Percentiles rank a stretch among this genome's conserved stretches.
phyloP scores from a whole-genome alignment of 1,140 invertebrate species.

The Riptortus pedestris region DNA sequence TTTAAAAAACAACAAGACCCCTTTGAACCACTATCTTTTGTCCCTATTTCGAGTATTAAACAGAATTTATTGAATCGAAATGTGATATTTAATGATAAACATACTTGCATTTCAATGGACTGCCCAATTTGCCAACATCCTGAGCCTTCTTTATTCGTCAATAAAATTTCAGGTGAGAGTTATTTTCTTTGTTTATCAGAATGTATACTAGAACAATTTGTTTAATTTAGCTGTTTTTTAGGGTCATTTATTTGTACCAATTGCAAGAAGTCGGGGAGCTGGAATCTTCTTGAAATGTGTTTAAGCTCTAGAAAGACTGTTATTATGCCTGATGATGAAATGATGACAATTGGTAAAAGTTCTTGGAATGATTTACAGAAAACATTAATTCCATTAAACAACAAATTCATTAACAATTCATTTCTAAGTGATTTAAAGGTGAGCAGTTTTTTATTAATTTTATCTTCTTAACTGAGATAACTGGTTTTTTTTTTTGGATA shows the following conservation, averaged over 20 bases:
- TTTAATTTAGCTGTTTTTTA: background rate
- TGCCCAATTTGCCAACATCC: background rate
- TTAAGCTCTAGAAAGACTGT: background rate
- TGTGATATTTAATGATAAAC: slow-evolving; percentile 1
- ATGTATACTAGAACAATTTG: background rate
- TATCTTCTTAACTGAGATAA: no score
- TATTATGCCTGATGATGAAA: background rate
- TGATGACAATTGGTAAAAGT: background rate
- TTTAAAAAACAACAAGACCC: no score
- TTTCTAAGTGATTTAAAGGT: no score
- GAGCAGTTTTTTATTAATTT: no score
- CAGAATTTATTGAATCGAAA: slow-evolving; percentile 1
- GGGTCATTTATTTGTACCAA: slow-evolving; percentile 15
- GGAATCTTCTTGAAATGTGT: slow-evolving; percentile 5
- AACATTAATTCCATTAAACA: background rate
- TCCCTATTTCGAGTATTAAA: slow-evolving; percentile 13
- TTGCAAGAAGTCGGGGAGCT: slow-evolving; percentile 10
- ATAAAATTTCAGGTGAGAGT: slow-evolving; percentile 17
- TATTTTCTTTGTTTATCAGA: background rate
- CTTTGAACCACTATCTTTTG: no score
- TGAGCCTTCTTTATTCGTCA: background rate
- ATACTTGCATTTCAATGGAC: background rate
- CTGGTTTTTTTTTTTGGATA: no score
- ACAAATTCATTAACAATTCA: no score
- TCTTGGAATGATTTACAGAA: background rate